These are phyloP conservation scores for Drosophila tanythrix DNA, from an alignment of 2,888 invertebrate genomes.

Conservation along the genomic window DNA sequence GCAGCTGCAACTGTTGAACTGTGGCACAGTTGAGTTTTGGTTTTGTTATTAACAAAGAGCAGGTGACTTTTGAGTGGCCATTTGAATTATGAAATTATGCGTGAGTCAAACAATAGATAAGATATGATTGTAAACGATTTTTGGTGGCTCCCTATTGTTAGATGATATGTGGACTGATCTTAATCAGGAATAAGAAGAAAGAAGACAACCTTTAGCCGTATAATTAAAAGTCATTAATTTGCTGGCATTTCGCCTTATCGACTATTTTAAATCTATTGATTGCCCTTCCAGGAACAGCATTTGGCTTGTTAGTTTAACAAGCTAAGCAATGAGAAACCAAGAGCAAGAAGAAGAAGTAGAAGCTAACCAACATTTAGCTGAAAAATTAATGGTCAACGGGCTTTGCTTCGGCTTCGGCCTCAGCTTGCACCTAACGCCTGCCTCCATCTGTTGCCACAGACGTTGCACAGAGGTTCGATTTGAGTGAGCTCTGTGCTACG, in stretches of 20 bases:
- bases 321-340: constrained; percentile 17
- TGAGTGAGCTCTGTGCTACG: constrained; percentile 54
- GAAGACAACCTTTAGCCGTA: constrained; percentile 28
- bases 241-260: constrained; percentile 43
- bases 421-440: constrained; percentile 32
- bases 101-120: constrained; percentile 7
- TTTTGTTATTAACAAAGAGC: constrained; percentile 26
- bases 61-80: constrained; percentile 65
- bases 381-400: constrained; percentile 64
- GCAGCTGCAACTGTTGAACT: constrained; percentile 30
- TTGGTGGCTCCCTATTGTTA: constrained; percentile 39
- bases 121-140: constrained; percentile 43
- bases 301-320: constrained; percentile 65
- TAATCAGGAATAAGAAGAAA: constrained; percentile 38
- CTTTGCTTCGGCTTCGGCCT: constrained; percentile 22
- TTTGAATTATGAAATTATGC: constrained; percentile 71
- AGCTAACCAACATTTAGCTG: constrained; percentile 53
- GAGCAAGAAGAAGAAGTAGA: constrained; percentile 29
- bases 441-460: constrained; percentile 67
- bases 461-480: constrained; percentile 47
- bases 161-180: constrained; percentile 63
- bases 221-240: constrained; percentile 76
- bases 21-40: constrained; percentile 17
- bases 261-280: constrained; percentile 65
- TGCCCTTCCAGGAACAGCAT: constrained; percentile 59